phyloP scores from a whole-genome alignment of 2,113 vertebrate species.

The Glaucomys volans region DNA sequence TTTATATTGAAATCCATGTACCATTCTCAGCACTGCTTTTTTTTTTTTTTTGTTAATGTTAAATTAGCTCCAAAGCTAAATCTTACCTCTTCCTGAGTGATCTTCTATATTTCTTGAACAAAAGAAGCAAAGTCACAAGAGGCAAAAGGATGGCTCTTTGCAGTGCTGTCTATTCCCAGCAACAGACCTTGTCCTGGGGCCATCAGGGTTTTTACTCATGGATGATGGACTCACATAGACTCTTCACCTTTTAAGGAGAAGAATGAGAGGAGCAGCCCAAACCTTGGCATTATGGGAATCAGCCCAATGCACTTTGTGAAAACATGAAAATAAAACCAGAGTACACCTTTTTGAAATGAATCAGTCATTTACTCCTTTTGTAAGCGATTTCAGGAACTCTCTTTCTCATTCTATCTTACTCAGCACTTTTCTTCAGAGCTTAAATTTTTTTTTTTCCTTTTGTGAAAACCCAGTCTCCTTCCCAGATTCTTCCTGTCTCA shows the following conservation, averaged over 20 bases:
- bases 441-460: not conserved
- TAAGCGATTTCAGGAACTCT: not conserved
- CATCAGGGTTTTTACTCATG: not conserved
- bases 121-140: not conserved
- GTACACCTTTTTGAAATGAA: conserved; percentile 2
- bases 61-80: conserved; percentile 47
- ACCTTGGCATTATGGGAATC: not conserved
- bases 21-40: not conserved
- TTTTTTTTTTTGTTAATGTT: conserved; percentile 12
- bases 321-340: not conserved
- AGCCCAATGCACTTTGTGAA: not conserved
- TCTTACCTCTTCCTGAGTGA: not conserved
- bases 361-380: not conserved
- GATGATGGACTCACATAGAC: not conserved
- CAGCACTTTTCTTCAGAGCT: conserved; percentile 14
- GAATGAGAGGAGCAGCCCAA: not conserved
- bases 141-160: not conserved
- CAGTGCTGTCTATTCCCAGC: not conserved
- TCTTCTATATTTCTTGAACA: not conserved
- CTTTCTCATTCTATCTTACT: not conserved
- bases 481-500: not conserved
- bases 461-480: not conserved
- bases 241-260: not conserved
- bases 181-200: not conserved
- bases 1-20: not conserved